Evolutionary conservation across 2,888 invertebrate genomes (phyloP), one percentile per base, ranked within the genome.

Genomic region (Eupelmus urozonus): DNA sequence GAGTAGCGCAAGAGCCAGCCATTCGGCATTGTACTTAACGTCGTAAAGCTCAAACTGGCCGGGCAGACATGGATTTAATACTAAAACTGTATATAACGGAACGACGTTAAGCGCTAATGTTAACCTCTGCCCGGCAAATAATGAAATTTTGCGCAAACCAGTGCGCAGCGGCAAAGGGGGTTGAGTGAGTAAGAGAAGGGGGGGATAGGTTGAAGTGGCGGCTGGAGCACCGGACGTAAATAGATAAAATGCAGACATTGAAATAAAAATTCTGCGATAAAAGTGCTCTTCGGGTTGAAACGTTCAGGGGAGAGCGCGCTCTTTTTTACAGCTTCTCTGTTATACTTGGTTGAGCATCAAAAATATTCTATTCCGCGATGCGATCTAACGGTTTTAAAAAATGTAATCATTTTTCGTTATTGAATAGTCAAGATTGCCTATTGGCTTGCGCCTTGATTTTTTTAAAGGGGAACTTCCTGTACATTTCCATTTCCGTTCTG

Each of bases 241-340:
- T 49, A 66, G 63, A 74, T 66, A 59, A 66, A 74, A 59, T 57
- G 16, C 65, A 66, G 20, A 9, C 23, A 45, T 55, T 5, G 57
- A 18, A 49, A 62, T 74, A 66, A 74, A 74, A 65, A 49, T 65
- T 45, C n/a, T 20, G 7, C 45, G 45, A 74, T 66, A 65, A 57
- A 74, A 55, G 25, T 4, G 25, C 40, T 34, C 34, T 60, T 55
- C 25, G 49, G 34, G 42, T 20, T 29, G 23, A 34, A 71, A 49
- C 45, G n/a, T 42, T 62, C 11, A 9, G 9, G 34, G 9, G 34
- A 60, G 49, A 16, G 51, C 1, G 42, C 25, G 34, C 9, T 34
- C 9, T 34, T 34, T 34, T 34, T 73, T 65, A 65, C 57, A 16
- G 18, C 29, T 16, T 49, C 60, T 49, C 20, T 29, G 2, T 59